Evolutionary conservation across 2,888 invertebrate species (phyloP).

Genomic region (Apamea crenata): DNA sequence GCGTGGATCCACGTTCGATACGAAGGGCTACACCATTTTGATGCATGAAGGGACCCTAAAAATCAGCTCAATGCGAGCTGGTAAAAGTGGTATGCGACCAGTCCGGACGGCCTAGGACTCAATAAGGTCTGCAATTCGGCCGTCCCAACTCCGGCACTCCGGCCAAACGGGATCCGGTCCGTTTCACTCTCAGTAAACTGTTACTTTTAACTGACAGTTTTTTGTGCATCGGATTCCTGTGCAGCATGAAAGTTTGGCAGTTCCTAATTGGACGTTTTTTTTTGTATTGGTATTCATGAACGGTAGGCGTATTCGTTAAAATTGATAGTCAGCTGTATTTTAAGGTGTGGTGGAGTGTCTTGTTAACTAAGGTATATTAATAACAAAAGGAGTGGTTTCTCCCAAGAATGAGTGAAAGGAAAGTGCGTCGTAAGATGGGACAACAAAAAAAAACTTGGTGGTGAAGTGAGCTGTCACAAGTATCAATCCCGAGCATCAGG

Average conservation of each 20-base stretch:
- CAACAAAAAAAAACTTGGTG: too few relatives aligned
- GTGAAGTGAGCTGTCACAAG: too few relatives aligned
- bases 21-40: neutral
- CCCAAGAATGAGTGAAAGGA: too few relatives aligned
- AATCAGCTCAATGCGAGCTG: constrained; percentile 25
- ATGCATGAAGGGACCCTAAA: constrained; percentile 6
- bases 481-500: too few relatives aligned
- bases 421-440: neutral
- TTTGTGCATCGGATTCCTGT: constrained; percentile 44
- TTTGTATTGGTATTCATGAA: constrained; percentile 13
- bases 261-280: constrained; percentile 48
- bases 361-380: neutral
- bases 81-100: constrained; percentile 71
- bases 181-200: constrained; percentile 74
- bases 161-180: constrained; percentile 59
- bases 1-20: neutral
- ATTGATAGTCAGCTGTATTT: neutral
- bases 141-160: constrained; percentile 64
- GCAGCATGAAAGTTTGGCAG: constrained; percentile 44
- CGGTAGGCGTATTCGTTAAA: neutral
- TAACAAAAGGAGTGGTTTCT: neutral
- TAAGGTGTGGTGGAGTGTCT: neutral
- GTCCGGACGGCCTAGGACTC: constrained; percentile 70
- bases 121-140: constrained; percentile 68
- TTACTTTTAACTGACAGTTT: constrained; percentile 66